These are phyloP conservation scores for Chrysolina haemoptera DNA, from an alignment of 2,888 invertebrate species.

Conservation along the genomic window DNA sequence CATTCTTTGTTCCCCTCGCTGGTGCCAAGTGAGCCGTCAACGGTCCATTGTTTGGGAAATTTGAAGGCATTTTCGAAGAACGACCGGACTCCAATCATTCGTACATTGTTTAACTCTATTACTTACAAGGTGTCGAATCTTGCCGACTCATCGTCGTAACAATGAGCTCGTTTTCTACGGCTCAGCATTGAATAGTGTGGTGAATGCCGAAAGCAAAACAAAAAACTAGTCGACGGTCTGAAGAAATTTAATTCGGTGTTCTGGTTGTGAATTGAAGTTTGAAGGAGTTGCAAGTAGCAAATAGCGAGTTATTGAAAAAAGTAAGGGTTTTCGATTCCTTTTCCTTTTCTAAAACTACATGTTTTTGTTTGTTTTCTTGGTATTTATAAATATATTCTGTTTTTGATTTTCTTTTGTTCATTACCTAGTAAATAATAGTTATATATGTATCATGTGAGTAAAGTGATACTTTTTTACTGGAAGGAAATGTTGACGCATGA, in stretches of 20 bases:
- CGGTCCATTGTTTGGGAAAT: slow-evolving; percentile 36
- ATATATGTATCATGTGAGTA: no score
- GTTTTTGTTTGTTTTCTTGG: no score
- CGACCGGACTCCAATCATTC: not conserved
- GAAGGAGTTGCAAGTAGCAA: not conserved
- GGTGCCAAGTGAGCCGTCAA: slow-evolving; percentile 39
- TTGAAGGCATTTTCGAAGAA: slow-evolving; percentile 35
- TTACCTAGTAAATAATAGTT: no score
- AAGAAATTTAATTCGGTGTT: slow-evolving; percentile 4
- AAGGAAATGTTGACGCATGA: no score
- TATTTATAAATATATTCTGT: no score
- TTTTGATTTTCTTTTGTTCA: no score
- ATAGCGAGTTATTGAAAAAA: not conserved
- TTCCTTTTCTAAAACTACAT: no score
- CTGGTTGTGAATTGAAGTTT: not conserved
- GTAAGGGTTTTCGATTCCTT: no score
- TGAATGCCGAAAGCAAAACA: slow-evolving; percentile 18
- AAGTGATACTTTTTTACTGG: no score
- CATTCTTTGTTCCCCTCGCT: slow-evolving; percentile 29
- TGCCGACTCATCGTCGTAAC: slow-evolving; percentile 33
- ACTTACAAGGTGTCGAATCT: slow-evolving; percentile 35
- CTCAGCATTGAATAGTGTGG: slow-evolving; percentile 6
- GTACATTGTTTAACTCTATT: slow-evolving; percentile 25
- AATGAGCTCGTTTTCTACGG: slow-evolving; percentile 35
- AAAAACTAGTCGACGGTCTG: not conserved